These are phyloP conservation scores for Lepidothrix coronata DNA, from an alignment of 2,113 vertebrate species.

Conservation along the genomic window DNA sequence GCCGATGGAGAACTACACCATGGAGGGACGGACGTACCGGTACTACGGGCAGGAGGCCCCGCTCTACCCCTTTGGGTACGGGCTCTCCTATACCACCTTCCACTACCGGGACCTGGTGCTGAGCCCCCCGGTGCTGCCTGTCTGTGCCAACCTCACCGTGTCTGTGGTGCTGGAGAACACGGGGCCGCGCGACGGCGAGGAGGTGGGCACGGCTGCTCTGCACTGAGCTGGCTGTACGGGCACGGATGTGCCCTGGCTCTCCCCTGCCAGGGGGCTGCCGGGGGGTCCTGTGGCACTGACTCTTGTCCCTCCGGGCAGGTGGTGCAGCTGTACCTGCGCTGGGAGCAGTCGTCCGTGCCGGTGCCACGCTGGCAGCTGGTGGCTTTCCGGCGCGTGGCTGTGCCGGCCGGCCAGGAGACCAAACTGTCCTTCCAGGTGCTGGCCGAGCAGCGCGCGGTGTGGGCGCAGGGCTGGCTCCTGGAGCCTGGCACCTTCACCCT, in stretches of 20 bases:
- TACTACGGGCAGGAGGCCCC: conserved; percentile 64
- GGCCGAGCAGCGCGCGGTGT: conserved; percentile 34
- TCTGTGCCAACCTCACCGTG: conserved; percentile 60
- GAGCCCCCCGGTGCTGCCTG: not conserved
- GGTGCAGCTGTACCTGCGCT: conserved; percentile 70
- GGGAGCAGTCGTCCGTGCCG: conserved; percentile 38
- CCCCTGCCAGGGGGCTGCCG: not conserved
- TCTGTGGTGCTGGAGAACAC: conserved; percentile 60
- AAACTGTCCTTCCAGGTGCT: conserved; percentile 51
- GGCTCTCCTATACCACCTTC: conserved; percentile 69
- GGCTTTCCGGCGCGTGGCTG: conserved; percentile 26
- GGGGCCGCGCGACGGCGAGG: conserved; percentile 38
- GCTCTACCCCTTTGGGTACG: conserved; percentile 67
- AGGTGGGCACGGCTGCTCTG: not conserved
- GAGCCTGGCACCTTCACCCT: conserved; percentile 61
- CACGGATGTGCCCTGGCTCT: accelerated
- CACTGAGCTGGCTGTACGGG: accelerated
- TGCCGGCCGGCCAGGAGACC: not conserved
- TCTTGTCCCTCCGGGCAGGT: not conserved
- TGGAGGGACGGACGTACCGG: conserved; percentile 68
- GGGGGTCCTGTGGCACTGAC: not conserved
- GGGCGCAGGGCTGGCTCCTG: conserved; percentile 43
- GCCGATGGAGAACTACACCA: conserved; percentile 68
- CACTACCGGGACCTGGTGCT: conserved; percentile 53
- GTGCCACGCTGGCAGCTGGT: conserved; percentile 70